These are phyloP conservation scores for Zhuqinia jingwanae DNA, from an alignment of 2,888 invertebrate species.

Conservation along the genomic window DNA sequence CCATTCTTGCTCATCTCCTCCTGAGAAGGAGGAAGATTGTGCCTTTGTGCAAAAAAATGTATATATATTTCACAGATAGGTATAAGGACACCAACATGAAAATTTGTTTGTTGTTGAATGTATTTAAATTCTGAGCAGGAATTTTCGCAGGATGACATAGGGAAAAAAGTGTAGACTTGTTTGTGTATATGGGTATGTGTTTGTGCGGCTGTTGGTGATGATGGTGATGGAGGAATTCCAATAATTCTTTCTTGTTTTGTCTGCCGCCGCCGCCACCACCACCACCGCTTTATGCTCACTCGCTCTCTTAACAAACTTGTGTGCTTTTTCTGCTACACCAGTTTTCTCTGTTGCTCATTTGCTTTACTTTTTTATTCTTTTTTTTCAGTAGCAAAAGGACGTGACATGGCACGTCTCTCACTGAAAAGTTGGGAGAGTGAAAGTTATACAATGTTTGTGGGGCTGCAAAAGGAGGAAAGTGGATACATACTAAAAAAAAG, in stretches of 20 bases:
- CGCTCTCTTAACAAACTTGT: background rate
- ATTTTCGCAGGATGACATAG: background rate
- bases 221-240: slow-evolving; percentile 16
- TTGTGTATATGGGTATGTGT: background rate
- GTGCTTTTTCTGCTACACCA: background rate
- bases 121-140: background rate
- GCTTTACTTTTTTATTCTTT: background rate
- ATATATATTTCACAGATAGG: no score
- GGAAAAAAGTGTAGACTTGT: background rate
- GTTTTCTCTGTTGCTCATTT: background rate
- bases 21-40: no score
- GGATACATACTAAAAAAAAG: no score
- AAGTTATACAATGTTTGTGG: slow-evolving; percentile 7
- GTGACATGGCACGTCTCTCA: slow-evolving; percentile 2
- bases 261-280: background rate
- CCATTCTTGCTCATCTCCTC: no score
- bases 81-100: no score
- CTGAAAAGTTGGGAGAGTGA: background rate
- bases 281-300: background rate
- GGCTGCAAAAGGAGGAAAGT: no score
- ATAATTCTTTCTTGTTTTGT: background rate
- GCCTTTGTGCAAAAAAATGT: no score
- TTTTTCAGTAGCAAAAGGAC: background rate
- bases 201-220: slow-evolving; percentile 12
- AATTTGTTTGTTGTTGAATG: background rate